These are phyloP conservation scores for Enteromius treurensis DNA, from an alignment of 2,797 vertebrate species.

Conservation along the genomic window DNA sequence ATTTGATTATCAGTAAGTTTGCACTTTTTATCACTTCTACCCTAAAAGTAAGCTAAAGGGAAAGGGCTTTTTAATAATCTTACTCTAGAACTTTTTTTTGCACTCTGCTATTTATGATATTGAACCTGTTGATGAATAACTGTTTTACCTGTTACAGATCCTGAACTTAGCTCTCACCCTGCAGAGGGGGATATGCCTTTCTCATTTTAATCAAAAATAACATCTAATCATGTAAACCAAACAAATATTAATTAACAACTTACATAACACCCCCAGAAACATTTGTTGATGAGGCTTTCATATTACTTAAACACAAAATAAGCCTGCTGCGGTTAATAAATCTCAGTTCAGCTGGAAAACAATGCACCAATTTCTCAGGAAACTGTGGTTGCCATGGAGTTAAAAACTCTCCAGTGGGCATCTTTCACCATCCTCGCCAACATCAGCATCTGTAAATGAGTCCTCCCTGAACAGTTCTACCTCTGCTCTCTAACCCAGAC, in stretches of 20 bases:
- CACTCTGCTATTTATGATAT: slow-evolving; percentile 28
- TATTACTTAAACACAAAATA: slow-evolving; percentile 15
- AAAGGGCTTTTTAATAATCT: background rate
- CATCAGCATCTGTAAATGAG: slow-evolving; percentile 4
- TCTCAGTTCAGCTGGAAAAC: slow-evolving; percentile 8
- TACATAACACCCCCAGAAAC: slow-evolving; percentile 5
- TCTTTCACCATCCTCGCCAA: background rate
- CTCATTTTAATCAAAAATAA: slow-evolving; percentile 53
- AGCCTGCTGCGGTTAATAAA: background rate
- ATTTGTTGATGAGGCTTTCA: background rate
- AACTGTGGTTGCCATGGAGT: slow-evolving; percentile 36
- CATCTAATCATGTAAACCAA: slow-evolving; percentile 44
- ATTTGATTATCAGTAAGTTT: slow-evolving; percentile 94
- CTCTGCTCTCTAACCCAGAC: slow-evolving; percentile 18
- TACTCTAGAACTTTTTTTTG: background rate
- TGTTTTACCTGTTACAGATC: slow-evolving; percentile 77
- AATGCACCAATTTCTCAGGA: slow-evolving; percentile 32
- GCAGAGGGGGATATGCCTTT: slow-evolving; percentile 47
- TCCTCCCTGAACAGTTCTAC: slow-evolving; percentile 8
- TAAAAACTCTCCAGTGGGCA: slow-evolving; percentile 14
- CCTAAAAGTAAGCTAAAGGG: background rate
- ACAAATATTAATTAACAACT: slow-evolving; percentile 50
- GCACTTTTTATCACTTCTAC: slow-evolving; percentile 20
- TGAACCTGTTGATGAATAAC: slow-evolving; percentile 60
- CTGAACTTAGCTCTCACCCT: slow-evolving; percentile 67